Percentiles rank a stretch among this genome's conserved stretches.
Evolutionary conservation across 2,888 invertebrate species (phyloP).

Genomic region (Lithosia quadra): DNA sequence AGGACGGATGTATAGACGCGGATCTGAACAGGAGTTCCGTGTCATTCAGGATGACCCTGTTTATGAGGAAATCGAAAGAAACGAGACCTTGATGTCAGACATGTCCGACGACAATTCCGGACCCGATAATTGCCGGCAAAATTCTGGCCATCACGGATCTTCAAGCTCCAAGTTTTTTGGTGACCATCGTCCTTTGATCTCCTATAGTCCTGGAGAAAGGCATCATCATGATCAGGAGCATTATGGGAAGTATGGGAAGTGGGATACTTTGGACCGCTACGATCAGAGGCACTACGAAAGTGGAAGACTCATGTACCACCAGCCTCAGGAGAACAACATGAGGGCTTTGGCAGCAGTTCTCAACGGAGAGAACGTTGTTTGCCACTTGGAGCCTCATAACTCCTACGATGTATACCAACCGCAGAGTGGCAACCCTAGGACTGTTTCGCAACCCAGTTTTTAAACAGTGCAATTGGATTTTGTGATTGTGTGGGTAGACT

Average conservation of each 20-base stretch:
- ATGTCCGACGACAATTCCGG: slow-evolving; percentile 91
- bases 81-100: slow-evolving; percentile 91
- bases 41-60: slow-evolving; percentile 91
- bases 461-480: slow-evolving; percentile 62
- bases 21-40: slow-evolving; percentile 86
- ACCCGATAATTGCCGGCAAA: slow-evolving; percentile 90
- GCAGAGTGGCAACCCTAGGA: slow-evolving; percentile 79
- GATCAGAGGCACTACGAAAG: slow-evolving; percentile 83
- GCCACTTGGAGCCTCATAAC: slow-evolving; percentile 93
- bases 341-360: slow-evolving; percentile 91
- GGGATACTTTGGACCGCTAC: slow-evolving; percentile 85
- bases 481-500: slow-evolving; percentile 43
- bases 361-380: slow-evolving; percentile 94
- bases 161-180: slow-evolving; percentile 91
- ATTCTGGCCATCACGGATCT: slow-evolving; percentile 86
- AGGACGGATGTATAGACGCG: slow-evolving; percentile 82
- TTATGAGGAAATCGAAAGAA: slow-evolving; percentile 93
- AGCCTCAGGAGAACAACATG: slow-evolving; percentile 86
- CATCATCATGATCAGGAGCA: slow-evolving; percentile 82
- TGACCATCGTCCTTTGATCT: slow-evolving; percentile 93
- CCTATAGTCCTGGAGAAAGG: slow-evolving; percentile 91
- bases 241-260: slow-evolving; percentile 82
- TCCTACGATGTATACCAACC: slow-evolving; percentile 83
- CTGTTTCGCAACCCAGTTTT: slow-evolving; percentile 85
- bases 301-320: slow-evolving; percentile 84